Evolutionary conservation across 2,113 vertebrate genomes (phyloP), one percentile per base, ranked within the genome.

Genomic region (Amphilophus citrinellus): DNA sequence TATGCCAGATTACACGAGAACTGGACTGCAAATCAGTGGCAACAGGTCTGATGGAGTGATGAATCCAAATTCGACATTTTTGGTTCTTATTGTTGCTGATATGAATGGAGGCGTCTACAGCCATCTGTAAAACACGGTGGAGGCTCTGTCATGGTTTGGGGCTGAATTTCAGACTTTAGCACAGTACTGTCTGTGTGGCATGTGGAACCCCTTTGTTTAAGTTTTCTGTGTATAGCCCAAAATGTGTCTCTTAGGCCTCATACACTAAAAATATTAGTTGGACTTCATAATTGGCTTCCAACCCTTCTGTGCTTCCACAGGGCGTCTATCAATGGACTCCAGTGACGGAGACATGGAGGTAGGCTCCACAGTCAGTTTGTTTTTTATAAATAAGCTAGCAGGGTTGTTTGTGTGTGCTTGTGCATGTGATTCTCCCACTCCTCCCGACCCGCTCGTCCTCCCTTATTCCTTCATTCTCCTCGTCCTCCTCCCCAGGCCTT

Each of bases 291-390:
- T 35, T 3, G 7, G 13, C 76, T 35, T 58, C 7, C 8, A 44
- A 5, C 14, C 47, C 5, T 56, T 47, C 53, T 92, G 59, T 81
- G 9, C 84, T 77, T 11, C 17, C 9, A 18, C 94, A 99, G 98
- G 97, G 5, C 95, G 92, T 4, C 92, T 96, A 2, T 97, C 96
- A 0, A 4, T 97, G 85, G 97, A 98, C 79, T 97, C 96, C 0
- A 95, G 95, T 68, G 98, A 98, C 6, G 96, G 96, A 9, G 97
- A 98, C 88, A 77, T 93, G 0, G 97, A 96, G 93, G 96, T 96
- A 82, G 63, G 94, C 7, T 1, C 9, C 22, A 0, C 71, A 3
- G 3, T 39, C 24, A 37, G 35, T 39, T 39, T 20, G 15, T 30
- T 42, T 71, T 39, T 4, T 65, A 35, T 35, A n/a, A 3, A 10